Conservation (phyloP, 2,888 invertebrate species). For the Drosophila kambysellisi region DNA sequence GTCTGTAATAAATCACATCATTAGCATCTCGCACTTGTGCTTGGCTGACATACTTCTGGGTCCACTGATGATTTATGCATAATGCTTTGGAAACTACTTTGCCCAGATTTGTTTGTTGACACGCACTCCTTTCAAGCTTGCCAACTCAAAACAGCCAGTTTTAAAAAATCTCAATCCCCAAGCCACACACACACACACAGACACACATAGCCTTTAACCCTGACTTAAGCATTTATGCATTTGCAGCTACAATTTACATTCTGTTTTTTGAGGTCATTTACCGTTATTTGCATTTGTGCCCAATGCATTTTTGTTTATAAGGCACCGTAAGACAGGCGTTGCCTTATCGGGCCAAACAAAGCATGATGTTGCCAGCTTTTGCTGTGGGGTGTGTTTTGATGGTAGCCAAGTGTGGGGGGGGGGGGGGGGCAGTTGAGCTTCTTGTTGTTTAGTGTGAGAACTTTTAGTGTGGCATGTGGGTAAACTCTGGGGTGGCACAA, state of each 20-base stretch:
- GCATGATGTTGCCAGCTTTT: slow-evolving; percentile 60
- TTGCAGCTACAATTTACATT: slow-evolving; percentile 31
- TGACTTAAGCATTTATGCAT: slow-evolving; percentile 38
- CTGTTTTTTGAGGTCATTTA: slow-evolving; percentile 57
- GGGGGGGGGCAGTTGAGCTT: slow-evolving; percentile 10
- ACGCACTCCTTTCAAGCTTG: slow-evolving; percentile 40
- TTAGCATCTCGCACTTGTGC: slow-evolving; percentile 59
- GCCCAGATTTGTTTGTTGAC: slow-evolving; percentile 71
- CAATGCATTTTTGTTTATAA: slow-evolving; percentile 70
- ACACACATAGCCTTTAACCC: slow-evolving; percentile 22
- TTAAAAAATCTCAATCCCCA: not conserved
- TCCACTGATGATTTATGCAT: slow-evolving; percentile 63
- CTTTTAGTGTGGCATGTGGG: slow-evolving; percentile 42
- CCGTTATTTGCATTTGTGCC: slow-evolving; percentile 73
- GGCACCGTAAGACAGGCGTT: slow-evolving; percentile 18
- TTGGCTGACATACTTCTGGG: slow-evolving; percentile 40
- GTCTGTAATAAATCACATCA: slow-evolving; percentile 74
- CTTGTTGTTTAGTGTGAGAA: slow-evolving; percentile 40
- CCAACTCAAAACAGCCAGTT: slow-evolving; percentile 12
- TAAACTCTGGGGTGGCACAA: not conserved
- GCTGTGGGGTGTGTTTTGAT: slow-evolving; percentile 4
- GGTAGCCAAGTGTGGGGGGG: no score
- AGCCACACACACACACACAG: slow-evolving; percentile 9
- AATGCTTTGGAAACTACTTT: slow-evolving; percentile 24
- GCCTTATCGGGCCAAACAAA: slow-evolving; percentile 64